Evolutionary conservation across 2,888 invertebrate species (phyloP).

Genomic region (Hedya salicella): DNA sequence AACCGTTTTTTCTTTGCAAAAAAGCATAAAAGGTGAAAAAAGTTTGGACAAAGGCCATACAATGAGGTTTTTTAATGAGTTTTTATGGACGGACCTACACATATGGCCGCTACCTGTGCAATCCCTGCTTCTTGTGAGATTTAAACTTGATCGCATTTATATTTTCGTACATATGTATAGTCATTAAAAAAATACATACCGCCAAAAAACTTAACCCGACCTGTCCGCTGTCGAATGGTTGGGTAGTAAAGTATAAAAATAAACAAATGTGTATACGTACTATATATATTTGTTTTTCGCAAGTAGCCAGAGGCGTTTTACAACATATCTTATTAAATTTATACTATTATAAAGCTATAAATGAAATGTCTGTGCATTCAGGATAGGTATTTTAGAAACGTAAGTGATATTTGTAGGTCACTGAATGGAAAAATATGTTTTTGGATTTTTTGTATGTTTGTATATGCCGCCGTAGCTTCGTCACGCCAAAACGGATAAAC

Average conservation of each 20-base stretch:
- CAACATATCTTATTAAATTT: too few relatives aligned
- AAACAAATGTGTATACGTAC: background rate
- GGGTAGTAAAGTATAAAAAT: background rate
- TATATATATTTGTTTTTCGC: background rate
- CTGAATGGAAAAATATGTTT: too few relatives aligned
- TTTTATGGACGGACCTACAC: slow-evolving; percentile 72
- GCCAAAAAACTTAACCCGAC: background rate
- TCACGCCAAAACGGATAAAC: too few relatives aligned
- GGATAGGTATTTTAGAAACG: too few relatives aligned
- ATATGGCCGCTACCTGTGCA: slow-evolving; percentile 45
- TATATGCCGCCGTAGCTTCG: too few relatives aligned
- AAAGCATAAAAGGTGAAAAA: slow-evolving; percentile 77
- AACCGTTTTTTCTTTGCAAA: slow-evolving; percentile 81
- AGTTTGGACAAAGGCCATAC: slow-evolving; percentile 78
- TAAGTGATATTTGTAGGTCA: too few relatives aligned
- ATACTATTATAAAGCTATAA: too few relatives aligned
- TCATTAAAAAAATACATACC: background rate
- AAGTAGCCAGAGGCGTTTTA: background rate
- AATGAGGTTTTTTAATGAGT: slow-evolving; percentile 73
- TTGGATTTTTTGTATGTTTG: too few relatives aligned
- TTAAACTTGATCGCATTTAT: slow-evolving; percentile 34
- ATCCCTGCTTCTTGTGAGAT: slow-evolving; percentile 36
- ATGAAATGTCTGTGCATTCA: too few relatives aligned
- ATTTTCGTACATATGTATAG: slow-evolving; percentile 10
- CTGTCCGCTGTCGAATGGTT: background rate